Base-by-base conservation (phyloP, 2,113 vertebrate genomes). In the Hydrolagus affinis region DNA sequence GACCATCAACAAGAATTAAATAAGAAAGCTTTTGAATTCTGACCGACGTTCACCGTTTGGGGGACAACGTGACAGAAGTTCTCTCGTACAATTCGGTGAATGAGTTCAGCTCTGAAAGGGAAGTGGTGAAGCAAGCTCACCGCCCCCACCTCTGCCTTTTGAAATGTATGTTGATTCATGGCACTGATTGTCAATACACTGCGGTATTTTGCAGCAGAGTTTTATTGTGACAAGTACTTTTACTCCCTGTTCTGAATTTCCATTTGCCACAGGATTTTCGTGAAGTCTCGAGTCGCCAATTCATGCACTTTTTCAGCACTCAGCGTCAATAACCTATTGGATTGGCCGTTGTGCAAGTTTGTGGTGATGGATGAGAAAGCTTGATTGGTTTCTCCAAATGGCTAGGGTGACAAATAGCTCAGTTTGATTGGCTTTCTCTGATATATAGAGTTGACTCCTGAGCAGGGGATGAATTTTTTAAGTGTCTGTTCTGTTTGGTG, bases 331-430 rank as follows among this genome's bases (percentile, higher is more conserved):
- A 83, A 62, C 62, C 30, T 30, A 68, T 30, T 83, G 15, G 17
- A 83, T 66, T 83, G 62, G 59, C 25, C 64, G 57, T 83, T 83
- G 60, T 75, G 28, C 19, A 66, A 66, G 78, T 8, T 21, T 19
- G 25, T 83, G 78, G 19, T 83, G 78, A 83, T 83, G 11, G 78
- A 83, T 83, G 28, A 83, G 25, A 60, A 19, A 8, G 25, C 25
- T 83, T 83, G 78, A 83, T 83, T 83, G 32, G 78, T 83, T 66
- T 66, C 62, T 64, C 25, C 78, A 83, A 83, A 32, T 30, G 30
- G 62, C 78, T 83, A 62, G 66, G 78, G 60, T 83, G 78, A 83
- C 8, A 83, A 60, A 83, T 30, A 64, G 7, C 23, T 15, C 59
- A 8, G 64, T 83, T 83, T 83, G 78, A 83, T 83, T 83, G 60